These are phyloP conservation scores for Silvanus unidentatus DNA, from an alignment of 2,888 invertebrate species.

Conservation along the genomic window DNA sequence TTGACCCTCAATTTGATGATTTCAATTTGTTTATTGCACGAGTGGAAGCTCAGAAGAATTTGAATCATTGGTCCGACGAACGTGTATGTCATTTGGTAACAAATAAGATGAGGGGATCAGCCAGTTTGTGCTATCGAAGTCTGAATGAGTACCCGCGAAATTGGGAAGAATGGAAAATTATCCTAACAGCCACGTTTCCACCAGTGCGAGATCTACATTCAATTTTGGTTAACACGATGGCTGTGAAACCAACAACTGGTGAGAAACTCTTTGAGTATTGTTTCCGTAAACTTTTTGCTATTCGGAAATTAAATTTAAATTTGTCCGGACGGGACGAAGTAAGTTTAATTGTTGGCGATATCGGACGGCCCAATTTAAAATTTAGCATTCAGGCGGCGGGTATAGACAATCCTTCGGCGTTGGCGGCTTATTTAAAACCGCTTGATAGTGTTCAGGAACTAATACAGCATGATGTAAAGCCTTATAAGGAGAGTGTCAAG, in stretches of 20 bases:
- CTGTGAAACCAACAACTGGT: neutral
- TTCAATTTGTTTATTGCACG: neutral
- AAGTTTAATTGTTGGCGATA: neutral
- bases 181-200: neutral
- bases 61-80: neutral
- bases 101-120: neutral
- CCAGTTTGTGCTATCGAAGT: neutral
- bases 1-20: neutral
- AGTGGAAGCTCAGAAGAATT: neutral
- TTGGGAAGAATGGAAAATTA: conserved; percentile 1
- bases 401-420: neutral
- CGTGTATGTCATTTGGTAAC: neutral
- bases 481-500: neutral
- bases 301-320: neutral
- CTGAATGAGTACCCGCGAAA: neutral
- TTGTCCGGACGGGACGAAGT: neutral
- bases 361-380: neutral
- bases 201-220: neutral
- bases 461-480: neutral
- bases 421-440: neutral
- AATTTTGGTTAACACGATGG: neutral
- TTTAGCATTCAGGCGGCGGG: neutral
- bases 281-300: neutral
- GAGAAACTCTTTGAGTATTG: neutral
- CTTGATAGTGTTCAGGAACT: neutral